A percentile compares a stretch with the other conserved stretches of the same genome.
phyloP scores from a whole-genome alignment of 2,113 vertebrate genomes.

The Junco hyemalis region DNA sequence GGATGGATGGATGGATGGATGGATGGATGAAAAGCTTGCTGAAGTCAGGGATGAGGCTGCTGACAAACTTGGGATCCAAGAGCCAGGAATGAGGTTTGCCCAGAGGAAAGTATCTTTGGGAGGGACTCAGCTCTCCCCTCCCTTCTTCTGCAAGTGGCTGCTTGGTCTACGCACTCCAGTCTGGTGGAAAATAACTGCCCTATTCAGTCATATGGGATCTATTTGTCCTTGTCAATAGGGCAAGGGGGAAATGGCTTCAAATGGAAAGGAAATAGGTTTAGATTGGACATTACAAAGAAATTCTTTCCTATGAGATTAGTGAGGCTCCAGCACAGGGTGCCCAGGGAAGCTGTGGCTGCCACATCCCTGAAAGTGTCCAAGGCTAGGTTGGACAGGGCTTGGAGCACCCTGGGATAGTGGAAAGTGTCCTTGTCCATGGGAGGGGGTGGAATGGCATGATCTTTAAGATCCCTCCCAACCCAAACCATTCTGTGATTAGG shows the following conservation, averaged over 20 bases:
- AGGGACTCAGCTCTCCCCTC: background rate
- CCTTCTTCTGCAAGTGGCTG: fast-evolving
- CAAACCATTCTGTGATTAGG: background rate
- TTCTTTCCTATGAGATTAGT: background rate
- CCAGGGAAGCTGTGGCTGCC: background rate
- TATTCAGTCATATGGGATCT: background rate
- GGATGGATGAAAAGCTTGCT: background rate
- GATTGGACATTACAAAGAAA: background rate
- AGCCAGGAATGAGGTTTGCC: background rate
- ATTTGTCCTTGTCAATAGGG: background rate
- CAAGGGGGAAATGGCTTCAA: background rate
- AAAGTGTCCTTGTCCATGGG: background rate
- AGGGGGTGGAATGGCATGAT: fast-evolving
- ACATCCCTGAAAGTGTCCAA: background rate
- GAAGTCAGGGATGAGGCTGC: background rate
- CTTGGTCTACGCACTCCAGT: fast-evolving
- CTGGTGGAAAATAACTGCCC: background rate
- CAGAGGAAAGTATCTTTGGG: background rate
- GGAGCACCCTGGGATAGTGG: fast-evolving
- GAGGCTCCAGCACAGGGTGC: background rate
- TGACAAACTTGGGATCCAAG: background rate
- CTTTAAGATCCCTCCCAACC: background rate
- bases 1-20: no score
- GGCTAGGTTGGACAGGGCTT: fast-evolving
- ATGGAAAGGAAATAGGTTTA: background rate